Percentiles rank a stretch among this genome's conserved stretches.
phyloP scores from a whole-genome alignment of 1,140 invertebrate species.

The Drosophila persimilis region DNA sequence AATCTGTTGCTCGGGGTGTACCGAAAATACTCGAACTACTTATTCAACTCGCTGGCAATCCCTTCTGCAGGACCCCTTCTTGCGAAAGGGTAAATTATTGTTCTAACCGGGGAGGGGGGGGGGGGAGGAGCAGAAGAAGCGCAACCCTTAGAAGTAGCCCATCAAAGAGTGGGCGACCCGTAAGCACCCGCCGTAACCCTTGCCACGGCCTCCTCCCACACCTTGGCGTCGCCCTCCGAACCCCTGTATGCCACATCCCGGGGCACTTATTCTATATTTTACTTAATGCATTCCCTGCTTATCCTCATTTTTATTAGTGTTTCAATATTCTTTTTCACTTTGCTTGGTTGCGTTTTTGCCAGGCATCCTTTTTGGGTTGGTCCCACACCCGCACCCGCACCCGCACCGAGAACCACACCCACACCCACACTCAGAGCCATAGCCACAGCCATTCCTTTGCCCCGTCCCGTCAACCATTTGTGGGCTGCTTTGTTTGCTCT shows the following conservation, averaged over 20 bases:
- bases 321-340: slow-evolving; percentile 82
- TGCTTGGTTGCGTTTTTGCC: slow-evolving; percentile 72
- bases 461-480: slow-evolving; percentile 8
- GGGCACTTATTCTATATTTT: slow-evolving; percentile 78
- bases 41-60: too few relatives aligned
- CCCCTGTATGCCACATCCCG: slow-evolving; percentile 11
- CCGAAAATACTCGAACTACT: slow-evolving; percentile 18
- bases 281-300: slow-evolving; percentile 80
- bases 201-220: slow-evolving; percentile 9
- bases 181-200: background rate
- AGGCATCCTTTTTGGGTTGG: slow-evolving; percentile 40
- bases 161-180: background rate
- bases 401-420: too few relatives aligned
- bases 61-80: too few relatives aligned
- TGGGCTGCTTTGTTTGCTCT: slow-evolving; percentile 44
- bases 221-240: background rate
- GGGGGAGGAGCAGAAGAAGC: too few relatives aligned
- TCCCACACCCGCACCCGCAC: too few relatives aligned
- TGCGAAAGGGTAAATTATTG: too few relatives aligned
- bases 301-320: slow-evolving; percentile 82
- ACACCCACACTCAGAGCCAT: too few relatives aligned
- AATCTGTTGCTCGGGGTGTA: slow-evolving; percentile 50
- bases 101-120: too few relatives aligned
- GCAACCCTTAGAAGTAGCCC: too few relatives aligned
- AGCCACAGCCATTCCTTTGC: background rate